Conservation (phyloP, 2,888 invertebrate genomes). For the Sphecodes monilicornis region DNA sequence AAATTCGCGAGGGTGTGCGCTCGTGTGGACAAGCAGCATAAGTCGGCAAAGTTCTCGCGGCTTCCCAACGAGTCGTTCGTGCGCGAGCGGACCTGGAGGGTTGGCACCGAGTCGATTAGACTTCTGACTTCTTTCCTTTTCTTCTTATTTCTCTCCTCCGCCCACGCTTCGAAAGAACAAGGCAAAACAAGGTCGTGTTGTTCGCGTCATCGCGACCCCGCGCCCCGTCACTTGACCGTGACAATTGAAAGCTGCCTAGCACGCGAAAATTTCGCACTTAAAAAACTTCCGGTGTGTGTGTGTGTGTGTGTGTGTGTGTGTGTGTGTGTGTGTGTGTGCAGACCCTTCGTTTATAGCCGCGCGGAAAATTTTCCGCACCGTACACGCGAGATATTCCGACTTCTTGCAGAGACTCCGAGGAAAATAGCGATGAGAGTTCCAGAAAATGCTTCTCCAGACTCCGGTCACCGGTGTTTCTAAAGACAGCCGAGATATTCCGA, state of each 20-base stretch:
- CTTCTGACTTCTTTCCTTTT: neutral
- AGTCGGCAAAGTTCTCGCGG: conserved; percentile 7
- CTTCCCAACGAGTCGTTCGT: neutral
- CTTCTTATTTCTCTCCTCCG: neutral
- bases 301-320: too few species aligned
- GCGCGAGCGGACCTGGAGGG: neutral
- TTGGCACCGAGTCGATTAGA: conserved; percentile 16
- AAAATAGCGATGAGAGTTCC: neutral
- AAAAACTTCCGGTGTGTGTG: neutral
- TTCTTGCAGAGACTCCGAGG: neutral
- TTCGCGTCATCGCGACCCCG: neutral
- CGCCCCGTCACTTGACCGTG: conserved; percentile 19
- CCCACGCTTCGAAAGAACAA: neutral
- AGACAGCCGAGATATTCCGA: neutral
- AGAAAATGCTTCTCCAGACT: neutral
- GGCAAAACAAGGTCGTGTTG: conserved; percentile 7
- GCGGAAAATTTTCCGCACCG: neutral
- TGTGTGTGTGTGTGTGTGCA: neutral
- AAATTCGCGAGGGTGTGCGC: conserved; percentile 8
- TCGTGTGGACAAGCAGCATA: neutral
- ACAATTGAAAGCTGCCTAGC: conserved; percentile 9
- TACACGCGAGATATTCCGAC: neutral
- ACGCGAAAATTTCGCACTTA: conserved; percentile 2
- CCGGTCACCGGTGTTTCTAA: neutral
- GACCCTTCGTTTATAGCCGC: conserved; percentile 9